phyloP scores from a whole-genome alignment of 1,140 invertebrate species.

The Scaptodrosophila lebanonensis region DNA sequence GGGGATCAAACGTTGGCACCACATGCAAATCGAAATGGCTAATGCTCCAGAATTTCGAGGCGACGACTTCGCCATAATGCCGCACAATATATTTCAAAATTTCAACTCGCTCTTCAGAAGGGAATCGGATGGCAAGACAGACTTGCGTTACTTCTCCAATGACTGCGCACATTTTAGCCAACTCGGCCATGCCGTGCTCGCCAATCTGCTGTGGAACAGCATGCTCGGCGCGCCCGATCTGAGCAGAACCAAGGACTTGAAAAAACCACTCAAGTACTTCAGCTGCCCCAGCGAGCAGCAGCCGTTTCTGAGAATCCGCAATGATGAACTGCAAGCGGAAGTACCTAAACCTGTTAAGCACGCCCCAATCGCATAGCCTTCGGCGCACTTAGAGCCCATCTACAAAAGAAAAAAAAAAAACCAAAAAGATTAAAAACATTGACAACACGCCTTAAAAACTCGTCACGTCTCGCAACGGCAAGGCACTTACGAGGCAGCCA shows the following conservation, averaged over 20 bases:
- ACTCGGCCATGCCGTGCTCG: conserved; percentile 79
- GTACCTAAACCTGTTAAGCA: neutral
- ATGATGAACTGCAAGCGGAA: conserved; percentile 4
- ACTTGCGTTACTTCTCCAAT: conserved; percentile 80
- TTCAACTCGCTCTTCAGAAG: conserved; percentile 72
- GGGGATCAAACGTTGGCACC: conserved; percentile 66
- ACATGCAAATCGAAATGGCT: conserved; percentile 48
- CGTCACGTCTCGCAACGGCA: too few species aligned
- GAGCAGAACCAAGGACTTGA: conserved; percentile 10
- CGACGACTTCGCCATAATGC: conserved; percentile 81
- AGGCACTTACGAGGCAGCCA: too few species aligned
- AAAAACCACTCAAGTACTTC: conserved; percentile 12
- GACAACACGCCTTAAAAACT: conserved; percentile 36
- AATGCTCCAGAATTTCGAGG: conserved; percentile 62
- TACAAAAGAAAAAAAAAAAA: too few species aligned
- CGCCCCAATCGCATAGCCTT: conserved; percentile 19
- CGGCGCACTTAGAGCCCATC: neutral
- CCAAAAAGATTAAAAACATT: too few species aligned
- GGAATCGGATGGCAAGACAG: conserved; percentile 76
- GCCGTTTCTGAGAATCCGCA: conserved; percentile 12
- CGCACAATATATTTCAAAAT: conserved; percentile 78
- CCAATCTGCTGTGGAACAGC: conserved; percentile 81
- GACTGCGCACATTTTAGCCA: conserved; percentile 86
- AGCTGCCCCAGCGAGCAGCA: conserved; percentile 14
- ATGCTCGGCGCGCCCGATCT: conserved; percentile 77